A percentile compares a stretch with the other conserved stretches of the same genome.
Evolutionary conservation across 2,797 vertebrate genomes (phyloP).

Genomic region (Odontamblyopus rebecca): DNA sequence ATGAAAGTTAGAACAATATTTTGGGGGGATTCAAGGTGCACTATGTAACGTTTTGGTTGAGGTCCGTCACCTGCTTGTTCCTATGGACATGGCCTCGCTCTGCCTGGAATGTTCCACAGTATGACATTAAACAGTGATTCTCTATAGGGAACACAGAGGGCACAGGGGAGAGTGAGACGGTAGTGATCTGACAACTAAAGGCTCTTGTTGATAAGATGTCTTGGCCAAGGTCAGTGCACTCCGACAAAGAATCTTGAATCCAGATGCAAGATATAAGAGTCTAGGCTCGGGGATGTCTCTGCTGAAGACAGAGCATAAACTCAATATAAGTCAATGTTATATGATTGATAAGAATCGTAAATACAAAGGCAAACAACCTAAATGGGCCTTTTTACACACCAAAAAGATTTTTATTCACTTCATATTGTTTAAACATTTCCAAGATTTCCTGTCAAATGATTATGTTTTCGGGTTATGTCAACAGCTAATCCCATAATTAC

Average conservation of each 20-base stretch:
- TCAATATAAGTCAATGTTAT: conserved; percentile 15
- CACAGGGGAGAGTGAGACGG: conserved; percentile 9
- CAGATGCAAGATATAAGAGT: conserved; percentile 30
- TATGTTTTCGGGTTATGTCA: conserved; percentile 1
- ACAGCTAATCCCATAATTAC: conserved; percentile 15
- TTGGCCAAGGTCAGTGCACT: conserved; percentile 48
- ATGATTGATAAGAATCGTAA: conserved; percentile 8
- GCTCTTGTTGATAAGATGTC: conserved; percentile 35
- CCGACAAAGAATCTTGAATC: conserved; percentile 46
- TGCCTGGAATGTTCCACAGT: too few species aligned
- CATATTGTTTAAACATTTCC: not conserved
- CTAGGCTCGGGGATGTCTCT: conserved; percentile 12
- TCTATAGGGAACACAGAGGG: too few species aligned
- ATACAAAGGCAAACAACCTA: conserved; percentile 5
- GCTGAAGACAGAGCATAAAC: conserved; percentile 9
- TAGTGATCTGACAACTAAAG: conserved; percentile 34
- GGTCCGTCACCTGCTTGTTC: too few species aligned
- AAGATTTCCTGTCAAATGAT: conserved; percentile 1
- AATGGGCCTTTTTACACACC: not conserved
- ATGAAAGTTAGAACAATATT: too few species aligned
- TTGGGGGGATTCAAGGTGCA: too few species aligned
- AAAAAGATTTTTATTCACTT: not conserved
- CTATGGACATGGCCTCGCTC: too few species aligned
- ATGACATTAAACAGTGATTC: too few species aligned
- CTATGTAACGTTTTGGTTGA: too few species aligned